Conservation (phyloP, 1,140 invertebrate genomes). For the Euwallacea fornicatus region DNA sequence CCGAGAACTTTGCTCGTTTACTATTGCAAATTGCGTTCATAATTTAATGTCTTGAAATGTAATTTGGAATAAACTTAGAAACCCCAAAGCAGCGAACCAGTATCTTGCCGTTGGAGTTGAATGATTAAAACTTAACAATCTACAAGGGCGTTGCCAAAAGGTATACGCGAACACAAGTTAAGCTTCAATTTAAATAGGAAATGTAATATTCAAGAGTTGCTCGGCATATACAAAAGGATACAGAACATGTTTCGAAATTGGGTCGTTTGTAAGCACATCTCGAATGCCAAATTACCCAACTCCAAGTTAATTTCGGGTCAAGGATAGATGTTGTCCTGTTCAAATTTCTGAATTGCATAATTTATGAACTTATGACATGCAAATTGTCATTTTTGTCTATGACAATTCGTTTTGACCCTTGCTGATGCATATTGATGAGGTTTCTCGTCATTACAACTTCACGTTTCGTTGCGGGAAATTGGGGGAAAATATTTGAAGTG, state of each 20-base stretch:
- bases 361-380: slow-evolving; percentile 1
- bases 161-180: neutral
- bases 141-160: too few relatives aligned
- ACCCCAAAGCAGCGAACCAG: too few relatives aligned
- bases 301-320: neutral
- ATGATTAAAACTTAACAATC: neutral
- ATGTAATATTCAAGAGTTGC: neutral
- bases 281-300: slow-evolving; percentile 1
- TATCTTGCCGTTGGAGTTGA: neutral
- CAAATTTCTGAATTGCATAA: neutral
- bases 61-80: too few relatives aligned
- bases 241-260: slow-evolving; percentile 1
- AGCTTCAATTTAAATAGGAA: neutral
- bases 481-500: too few relatives aligned
- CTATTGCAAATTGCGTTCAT: too few relatives aligned
- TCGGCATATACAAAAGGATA: neutral
- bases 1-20: too few relatives aligned
- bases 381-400: neutral
- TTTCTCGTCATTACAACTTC: too few relatives aligned
- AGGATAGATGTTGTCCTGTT: neutral
- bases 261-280: slow-evolving; percentile 10
- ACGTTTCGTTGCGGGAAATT: too few relatives aligned
- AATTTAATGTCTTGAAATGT: too few relatives aligned
- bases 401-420: too few relatives aligned
- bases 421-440: too few relatives aligned